Evolutionary conservation across 1,140 invertebrate genomes (phyloP), one percentile per base, ranked within the genome.

Genomic region (Apis laboriosa): DNA sequence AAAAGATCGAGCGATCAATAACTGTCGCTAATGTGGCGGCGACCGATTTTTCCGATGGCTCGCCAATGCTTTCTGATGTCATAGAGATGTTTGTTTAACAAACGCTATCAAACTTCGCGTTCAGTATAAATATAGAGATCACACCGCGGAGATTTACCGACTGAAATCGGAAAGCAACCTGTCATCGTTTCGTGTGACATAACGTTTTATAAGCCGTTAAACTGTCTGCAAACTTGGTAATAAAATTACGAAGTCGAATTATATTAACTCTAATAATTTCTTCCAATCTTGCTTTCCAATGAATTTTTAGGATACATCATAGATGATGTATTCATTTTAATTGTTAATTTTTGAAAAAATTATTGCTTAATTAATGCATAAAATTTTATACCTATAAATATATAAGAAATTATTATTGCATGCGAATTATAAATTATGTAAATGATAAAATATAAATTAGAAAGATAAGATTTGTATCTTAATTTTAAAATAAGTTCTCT

Each of bases 61-160:
- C 21, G 12, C 49, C 74, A 15, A 64, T 64, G 74, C 49, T 64
- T 64, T 76, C 74, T 64, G 74, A 76, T 76, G 74, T 76, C 60
- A 64, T 64, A 49, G 74, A 53, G 74, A 53, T 53, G 60, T 76
- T 76, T 64, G 74, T 76, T 76, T 76, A 76, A 76, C 49, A 19
- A 64, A 64, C 74, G 49, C 24, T 24, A 76, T 24, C 60, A n/a
- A 76, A 34, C 56, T 60, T 60, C 7, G 19, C 49, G 19, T 53
- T 49, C 28, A 28, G 74, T 76, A 64, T 76, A 76, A 76, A 76
- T 76, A 76, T 76, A 76, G 49, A 76, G 74, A 76, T 76, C 60
- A 53, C 49, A 53, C 49, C 24, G 49, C 19, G 28, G 19, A 34
- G 28, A 28, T 76, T 64, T 53, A 76, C 24, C 24, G 21, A 21